Evolutionary conservation across 37 sponge, comb jelly and placozoan genomes (phyloP), one percentile per base, ranked within the genome.

Genomic region (Diacarnus erythraeanus): DNA sequence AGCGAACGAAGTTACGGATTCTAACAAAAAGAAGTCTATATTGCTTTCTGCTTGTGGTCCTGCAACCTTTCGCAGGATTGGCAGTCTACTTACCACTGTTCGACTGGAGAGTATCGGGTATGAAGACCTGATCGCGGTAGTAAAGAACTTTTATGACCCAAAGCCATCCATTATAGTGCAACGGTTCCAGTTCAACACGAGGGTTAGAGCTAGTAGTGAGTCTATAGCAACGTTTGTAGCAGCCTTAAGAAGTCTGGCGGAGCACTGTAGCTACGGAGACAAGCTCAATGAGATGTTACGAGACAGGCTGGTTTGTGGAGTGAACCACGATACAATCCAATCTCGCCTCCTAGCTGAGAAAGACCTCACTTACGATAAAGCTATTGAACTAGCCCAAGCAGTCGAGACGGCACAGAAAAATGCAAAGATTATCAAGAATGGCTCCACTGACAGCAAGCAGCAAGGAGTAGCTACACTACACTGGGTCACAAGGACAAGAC

Each of bases 111-210:
- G 29, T 61, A 23, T 38, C 31, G 31, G 72, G 0, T 81, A 58
- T 61, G 41, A 22, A 15, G 59, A 21, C 5, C 21, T 71, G 38
- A 73, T 81, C 6, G 38, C 42, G 8, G 20, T 72, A 38, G 31
- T 81, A 21, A 71, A 70, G n/a, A 33, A 34, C 75, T 57, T 74
- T 42, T 74, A 74, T 6, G 30, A 58, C 22, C 56, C 66, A 0
- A 61, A 82, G 57, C 64, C 75, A 3, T 82, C 83, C 8, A 57
- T 36, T 1, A 82, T 82, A 29, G 67, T 82, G 17, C 83, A 74
- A n/a, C 33, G 74, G 23, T 82, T 63, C 27, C 20, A 74, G n/a
- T 82, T 82, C 67, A 82, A 82, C 66, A 67, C 54, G 8, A 35
- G 83, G 3, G 15, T 41, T 8, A 27, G 80, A 58, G 37, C 6